Evolutionary conservation across 2,888 invertebrate species (phyloP).

Genomic region (Elmis aenea): DNA sequence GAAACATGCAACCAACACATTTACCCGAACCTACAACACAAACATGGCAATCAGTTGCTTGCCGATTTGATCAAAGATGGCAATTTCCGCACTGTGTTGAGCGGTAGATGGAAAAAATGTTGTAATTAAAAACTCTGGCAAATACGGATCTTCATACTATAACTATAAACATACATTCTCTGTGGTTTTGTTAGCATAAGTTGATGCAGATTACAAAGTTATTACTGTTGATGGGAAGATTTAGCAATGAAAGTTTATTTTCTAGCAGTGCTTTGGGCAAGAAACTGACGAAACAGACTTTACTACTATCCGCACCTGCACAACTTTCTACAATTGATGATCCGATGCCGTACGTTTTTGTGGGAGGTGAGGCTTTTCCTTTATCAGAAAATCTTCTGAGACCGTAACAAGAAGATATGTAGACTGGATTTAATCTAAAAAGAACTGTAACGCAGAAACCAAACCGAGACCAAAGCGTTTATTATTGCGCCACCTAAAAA

Average conservation of each 20-base stretch:
- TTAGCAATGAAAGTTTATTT: conserved; percentile 2
- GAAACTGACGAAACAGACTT: conserved; percentile 4
- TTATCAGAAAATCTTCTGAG: conserved; percentile 22
- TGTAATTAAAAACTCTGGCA: conserved; percentile 3
- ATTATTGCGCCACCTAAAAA: too few relatives aligned
- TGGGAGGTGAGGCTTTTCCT: conserved; percentile 24
- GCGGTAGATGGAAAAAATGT: conserved; percentile 4
- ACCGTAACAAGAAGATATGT: conserved; percentile 20
- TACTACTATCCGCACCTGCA: conserved; percentile 4
- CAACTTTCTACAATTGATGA: conserved; percentile 3
- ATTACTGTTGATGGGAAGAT: conserved; percentile 4
- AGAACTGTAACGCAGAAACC: too few relatives aligned
- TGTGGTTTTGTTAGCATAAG: conserved; percentile 1
- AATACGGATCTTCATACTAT: too few relatives aligned
- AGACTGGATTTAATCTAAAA: conserved; percentile 7
- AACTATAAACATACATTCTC: conserved; percentile 2
- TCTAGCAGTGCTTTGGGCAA: conserved; percentile 2
- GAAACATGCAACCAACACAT: conserved; percentile 4
- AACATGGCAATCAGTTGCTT: conserved; percentile 6
- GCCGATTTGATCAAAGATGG: conserved; percentile 7
- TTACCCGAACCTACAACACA: conserved; percentile 8
- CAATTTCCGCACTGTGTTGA: conserved; percentile 7
- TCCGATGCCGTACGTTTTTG: conserved; percentile 18
- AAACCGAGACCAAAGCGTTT: too few relatives aligned
- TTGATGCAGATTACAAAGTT: conserved; percentile 7